Conservation (phyloP, 2,797 vertebrate genomes). For the Poecilia velifera region DNA sequence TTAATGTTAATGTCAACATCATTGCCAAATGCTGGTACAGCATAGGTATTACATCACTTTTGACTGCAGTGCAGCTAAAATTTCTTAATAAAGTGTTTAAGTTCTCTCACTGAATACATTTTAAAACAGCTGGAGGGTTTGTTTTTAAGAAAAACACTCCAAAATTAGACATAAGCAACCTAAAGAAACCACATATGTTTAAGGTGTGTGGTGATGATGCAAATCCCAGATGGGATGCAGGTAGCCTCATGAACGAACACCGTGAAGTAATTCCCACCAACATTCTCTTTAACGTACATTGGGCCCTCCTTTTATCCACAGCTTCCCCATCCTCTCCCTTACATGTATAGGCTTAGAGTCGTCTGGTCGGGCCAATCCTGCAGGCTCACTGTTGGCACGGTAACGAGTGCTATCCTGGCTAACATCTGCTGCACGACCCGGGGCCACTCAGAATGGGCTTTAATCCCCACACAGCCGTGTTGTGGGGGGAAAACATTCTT, state of each 20-base stretch:
- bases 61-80: background rate
- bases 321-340: conserved; percentile 30
- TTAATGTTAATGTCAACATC: background rate
- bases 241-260: conserved; percentile 46
- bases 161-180: background rate
- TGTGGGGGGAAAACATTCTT: conserved; percentile 73
- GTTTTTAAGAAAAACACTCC: background rate
- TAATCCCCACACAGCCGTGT: conserved; percentile 79
- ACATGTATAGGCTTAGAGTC: conserved; percentile 71
- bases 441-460: conserved; percentile 76
- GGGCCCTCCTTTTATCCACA: conserved; percentile 32
- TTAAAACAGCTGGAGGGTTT: background rate
- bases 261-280: conserved; percentile 57
- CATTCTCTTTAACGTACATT: conserved; percentile 50
- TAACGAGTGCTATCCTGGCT: conserved; percentile 78
- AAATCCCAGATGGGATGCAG: conserved; percentile 28
- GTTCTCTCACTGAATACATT: background rate
- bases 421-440: conserved; percentile 80
- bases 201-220: conserved; percentile 4
- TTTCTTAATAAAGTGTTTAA: background rate
- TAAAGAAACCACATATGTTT: background rate
- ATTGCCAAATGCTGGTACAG: background rate
- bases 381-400: conserved; percentile 74
- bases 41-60: background rate
- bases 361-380: conserved; percentile 65